Percentiles rank a stretch among this genome's conserved stretches.
phyloP scores from a whole-genome alignment of 2,113 vertebrate genomes.

The Phodopus roborovskii region DNA sequence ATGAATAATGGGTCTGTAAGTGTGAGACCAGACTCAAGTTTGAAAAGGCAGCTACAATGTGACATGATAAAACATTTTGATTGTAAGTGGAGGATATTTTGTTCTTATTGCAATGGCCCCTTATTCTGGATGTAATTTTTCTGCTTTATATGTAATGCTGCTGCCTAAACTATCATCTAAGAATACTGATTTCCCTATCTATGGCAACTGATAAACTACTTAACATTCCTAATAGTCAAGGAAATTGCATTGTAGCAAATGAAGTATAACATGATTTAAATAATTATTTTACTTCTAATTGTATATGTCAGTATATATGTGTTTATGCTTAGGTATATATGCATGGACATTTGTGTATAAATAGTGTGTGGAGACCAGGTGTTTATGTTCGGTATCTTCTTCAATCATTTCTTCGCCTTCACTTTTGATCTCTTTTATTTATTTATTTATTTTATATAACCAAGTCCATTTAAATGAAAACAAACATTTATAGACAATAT shows the following conservation, averaged over 20 bases:
- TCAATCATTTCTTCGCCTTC: not conserved
- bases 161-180: not conserved
- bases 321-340: not conserved
- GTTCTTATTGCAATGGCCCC: not conserved
- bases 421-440: not conserved
- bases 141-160: too few species aligned
- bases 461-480: too few species aligned
- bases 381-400: not conserved
- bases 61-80: not conserved
- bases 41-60: not conserved
- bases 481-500: too few species aligned
- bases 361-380: not conserved
- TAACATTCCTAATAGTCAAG: not conserved
- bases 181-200: not conserved
- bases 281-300: not conserved
- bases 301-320: too few species aligned
- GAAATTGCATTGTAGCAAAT: not conserved
- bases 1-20: not conserved
- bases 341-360: not conserved
- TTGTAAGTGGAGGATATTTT: not conserved
- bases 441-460: too few species aligned
- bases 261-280: not conserved
- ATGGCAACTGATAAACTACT: not conserved
- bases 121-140: not conserved
- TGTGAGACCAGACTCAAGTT: not conserved